Percentiles rank a stretch among this genome's conserved stretches.
Evolutionary conservation across 2,888 invertebrate species (phyloP).

Genomic region (Lysandra coridon): DNA sequence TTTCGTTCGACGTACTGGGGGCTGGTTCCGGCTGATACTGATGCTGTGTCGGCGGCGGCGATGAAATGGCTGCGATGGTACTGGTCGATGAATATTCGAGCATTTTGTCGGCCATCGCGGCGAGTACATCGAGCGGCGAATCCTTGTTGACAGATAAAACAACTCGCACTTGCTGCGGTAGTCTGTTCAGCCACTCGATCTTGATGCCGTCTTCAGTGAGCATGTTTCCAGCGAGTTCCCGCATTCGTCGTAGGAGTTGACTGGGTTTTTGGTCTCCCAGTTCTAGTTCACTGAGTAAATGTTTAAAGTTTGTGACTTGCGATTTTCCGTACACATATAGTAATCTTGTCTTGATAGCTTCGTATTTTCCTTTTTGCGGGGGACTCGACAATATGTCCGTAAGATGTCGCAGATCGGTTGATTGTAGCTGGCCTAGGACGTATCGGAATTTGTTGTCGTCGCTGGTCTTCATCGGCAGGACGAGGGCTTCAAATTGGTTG

Average conservation of each 20-base stretch:
- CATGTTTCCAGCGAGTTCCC: not conserved
- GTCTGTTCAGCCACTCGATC: not conserved
- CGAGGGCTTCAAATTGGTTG: too few relatives aligned
- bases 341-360: conserved; percentile 8
- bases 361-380: not conserved
- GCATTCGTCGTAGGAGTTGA: not conserved
- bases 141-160: too few relatives aligned
- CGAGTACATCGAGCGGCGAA: not conserved
- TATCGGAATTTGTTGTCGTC: conserved; percentile 30
- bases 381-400: conserved; percentile 31
- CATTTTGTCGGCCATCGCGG: not conserved
- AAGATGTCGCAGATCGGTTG: conserved; percentile 35
- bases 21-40: not conserved
- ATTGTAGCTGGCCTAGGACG: conserved; percentile 35
- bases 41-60: not conserved
- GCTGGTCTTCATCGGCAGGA: conserved; percentile 17
- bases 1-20: not conserved
- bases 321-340: conserved; percentile 1
- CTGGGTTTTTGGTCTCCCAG: not conserved
- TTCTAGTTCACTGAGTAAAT: not conserved
- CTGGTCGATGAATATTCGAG: not conserved
- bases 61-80: not conserved
- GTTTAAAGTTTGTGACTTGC: not conserved
- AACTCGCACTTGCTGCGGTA: not conserved
- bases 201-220: not conserved